Conservation (phyloP, 2,888 invertebrate species). For the Cerastis leucographa region DNA sequence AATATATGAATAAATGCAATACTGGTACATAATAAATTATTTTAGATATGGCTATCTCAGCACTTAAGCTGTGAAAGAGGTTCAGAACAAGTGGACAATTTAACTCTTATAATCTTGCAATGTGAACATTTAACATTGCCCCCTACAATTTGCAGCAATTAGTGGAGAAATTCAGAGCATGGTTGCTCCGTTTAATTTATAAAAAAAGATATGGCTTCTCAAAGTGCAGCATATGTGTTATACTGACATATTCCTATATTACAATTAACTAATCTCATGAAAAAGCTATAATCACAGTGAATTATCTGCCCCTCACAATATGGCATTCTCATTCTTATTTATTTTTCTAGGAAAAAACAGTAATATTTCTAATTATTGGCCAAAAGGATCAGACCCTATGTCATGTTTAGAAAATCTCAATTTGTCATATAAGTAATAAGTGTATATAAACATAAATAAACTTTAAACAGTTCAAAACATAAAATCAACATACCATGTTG, state of each 20-base stretch:
- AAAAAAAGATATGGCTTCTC: background rate
- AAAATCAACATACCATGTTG: constrained; percentile 21
- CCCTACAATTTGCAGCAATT: background rate
- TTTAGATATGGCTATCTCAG: background rate
- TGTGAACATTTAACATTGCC: background rate
- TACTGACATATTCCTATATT: background rate
- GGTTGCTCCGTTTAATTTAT: background rate
- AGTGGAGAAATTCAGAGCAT: background rate
- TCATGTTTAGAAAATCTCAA: constrained; percentile 28
- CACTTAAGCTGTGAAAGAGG: background rate
- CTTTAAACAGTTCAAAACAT: constrained; percentile 26
- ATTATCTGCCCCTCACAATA: background rate
- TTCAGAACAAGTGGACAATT: background rate
- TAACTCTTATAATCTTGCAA: background rate
- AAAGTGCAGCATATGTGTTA: background rate
- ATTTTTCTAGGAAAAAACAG: constrained; percentile 12
- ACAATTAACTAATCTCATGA: background rate
- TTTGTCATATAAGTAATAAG: constrained; percentile 22
- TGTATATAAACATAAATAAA: constrained; percentile 29
- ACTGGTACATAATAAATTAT: constrained; percentile 23
- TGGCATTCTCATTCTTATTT: constrained; percentile 6
- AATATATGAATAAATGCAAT: constrained; percentile 4
- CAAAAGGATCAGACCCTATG: background rate
- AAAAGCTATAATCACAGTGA: background rate
- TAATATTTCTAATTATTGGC: background rate